These are phyloP conservation scores for Darevskia mixta DNA, from an alignment of 2,797 vertebrate species.

Conservation along the genomic window DNA sequence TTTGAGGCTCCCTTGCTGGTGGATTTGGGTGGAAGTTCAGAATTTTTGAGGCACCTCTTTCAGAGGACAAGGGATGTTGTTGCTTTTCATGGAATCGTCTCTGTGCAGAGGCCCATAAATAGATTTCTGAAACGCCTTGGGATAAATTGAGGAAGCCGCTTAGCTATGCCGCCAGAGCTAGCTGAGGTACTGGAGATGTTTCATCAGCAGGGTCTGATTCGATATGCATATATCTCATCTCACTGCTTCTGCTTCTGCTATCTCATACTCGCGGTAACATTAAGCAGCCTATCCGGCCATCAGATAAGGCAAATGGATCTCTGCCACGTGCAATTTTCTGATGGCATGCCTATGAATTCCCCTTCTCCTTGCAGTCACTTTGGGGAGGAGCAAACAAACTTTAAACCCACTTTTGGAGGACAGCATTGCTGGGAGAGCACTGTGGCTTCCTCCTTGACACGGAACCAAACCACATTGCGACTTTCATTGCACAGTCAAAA, in stretches of 20 bases:
- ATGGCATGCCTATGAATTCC: background rate
- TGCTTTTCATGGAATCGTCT: background rate
- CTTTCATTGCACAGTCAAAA: no score
- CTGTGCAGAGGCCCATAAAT: background rate
- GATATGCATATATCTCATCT: background rate
- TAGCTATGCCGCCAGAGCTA: background rate
- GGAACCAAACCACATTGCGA: background rate
- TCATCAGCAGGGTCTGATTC: background rate
- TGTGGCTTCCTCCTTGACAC: background rate
- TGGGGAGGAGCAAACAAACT: background rate
- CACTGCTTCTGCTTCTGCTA: background rate
- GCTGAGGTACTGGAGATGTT: background rate
- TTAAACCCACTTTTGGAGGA: slow-evolving; percentile 35
- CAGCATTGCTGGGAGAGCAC: background rate
- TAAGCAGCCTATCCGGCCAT: background rate
- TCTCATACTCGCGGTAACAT: background rate
- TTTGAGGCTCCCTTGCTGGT: background rate
- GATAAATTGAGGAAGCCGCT: background rate
- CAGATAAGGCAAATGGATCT: slow-evolving; percentile 7
- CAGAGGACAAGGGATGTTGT: background rate
- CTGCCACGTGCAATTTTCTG: fast-evolving
- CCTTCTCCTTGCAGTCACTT: background rate
- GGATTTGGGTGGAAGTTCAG: background rate
- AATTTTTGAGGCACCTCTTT: background rate
- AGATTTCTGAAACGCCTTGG: background rate